phyloP scores from a whole-genome alignment of 2,113 vertebrate genomes.

The Recurvirostra avosetta region DNA sequence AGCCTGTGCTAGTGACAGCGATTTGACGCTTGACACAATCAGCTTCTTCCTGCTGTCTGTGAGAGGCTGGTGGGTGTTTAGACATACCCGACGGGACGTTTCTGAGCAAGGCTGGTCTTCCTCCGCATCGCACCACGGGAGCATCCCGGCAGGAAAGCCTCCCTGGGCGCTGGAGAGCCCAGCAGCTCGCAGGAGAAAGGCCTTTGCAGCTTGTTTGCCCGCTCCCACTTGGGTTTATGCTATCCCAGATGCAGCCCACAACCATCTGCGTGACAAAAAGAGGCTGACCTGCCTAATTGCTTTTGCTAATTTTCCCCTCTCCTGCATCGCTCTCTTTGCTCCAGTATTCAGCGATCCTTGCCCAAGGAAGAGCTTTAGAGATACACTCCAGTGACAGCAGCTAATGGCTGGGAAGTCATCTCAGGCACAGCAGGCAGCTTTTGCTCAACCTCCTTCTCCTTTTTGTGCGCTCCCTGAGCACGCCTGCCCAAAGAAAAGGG shows the following conservation, averaged over 20 bases:
- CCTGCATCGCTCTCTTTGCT: neutral
- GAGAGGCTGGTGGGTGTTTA: neutral
- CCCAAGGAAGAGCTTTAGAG: neutral
- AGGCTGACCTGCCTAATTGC: neutral
- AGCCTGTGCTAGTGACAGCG: neutral
- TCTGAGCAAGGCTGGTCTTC: neutral
- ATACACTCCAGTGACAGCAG: neutral
- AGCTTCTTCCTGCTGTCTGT: neutral
- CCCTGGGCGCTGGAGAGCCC: neutral
- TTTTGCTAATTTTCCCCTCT: neutral
- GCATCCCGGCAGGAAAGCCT: neutral
- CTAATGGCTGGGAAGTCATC: neutral
- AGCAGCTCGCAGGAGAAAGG: neutral
- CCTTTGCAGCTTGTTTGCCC: neutral
- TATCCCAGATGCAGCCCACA: neutral
- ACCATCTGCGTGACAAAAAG: neutral
- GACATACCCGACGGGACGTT: neutral
- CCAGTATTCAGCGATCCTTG: neutral
- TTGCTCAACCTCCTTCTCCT: neutral
- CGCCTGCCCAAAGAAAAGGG: neutral
- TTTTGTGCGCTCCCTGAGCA: neutral
- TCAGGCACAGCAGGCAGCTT: neutral
- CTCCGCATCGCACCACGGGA: neutral
- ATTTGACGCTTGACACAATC: neutral
- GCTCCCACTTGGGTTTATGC: accelerated